A percentile compares a stretch with the other conserved stretches of the same genome.
These are phyloP conservation scores for Portevinia maculata DNA, from an alignment of 2,888 invertebrate genomes.

Conservation along the genomic window DNA sequence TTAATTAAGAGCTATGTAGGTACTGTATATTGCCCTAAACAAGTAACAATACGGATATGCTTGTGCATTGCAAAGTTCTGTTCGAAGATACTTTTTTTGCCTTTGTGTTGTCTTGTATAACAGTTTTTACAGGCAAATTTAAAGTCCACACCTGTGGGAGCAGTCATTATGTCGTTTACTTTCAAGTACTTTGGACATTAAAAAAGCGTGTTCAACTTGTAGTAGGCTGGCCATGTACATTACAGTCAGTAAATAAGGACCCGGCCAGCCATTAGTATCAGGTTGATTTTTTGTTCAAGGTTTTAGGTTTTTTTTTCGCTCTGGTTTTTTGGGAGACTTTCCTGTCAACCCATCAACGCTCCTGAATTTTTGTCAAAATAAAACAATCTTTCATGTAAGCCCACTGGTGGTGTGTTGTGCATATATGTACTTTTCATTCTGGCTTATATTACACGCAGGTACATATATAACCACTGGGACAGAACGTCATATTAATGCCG, in stretches of 20 bases:
- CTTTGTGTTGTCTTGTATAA: slow-evolving; percentile 27
- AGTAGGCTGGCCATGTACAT: slow-evolving; percentile 38
- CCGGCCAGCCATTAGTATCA: slow-evolving; percentile 56
- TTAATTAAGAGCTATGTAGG: slow-evolving; percentile 61
- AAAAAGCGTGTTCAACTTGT: slow-evolving; percentile 47
- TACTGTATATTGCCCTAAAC: slow-evolving; percentile 32
- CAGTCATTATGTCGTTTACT: slow-evolving; percentile 70
- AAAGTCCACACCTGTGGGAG: slow-evolving; percentile 74
- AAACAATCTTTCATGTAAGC: slow-evolving; percentile 50
- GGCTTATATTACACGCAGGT: slow-evolving; percentile 28
- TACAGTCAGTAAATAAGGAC: not conserved
- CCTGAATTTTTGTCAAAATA: slow-evolving; percentile 54
- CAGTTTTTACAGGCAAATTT: slow-evolving; percentile 69
- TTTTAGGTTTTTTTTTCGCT: no score
- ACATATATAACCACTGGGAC: slow-evolving; percentile 53
- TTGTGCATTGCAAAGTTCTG: slow-evolving; percentile 49
- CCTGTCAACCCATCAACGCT: slow-evolving; percentile 9
- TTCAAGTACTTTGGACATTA: slow-evolving; percentile 48
- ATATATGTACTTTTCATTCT: slow-evolving; percentile 28
- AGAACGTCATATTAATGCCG: slow-evolving; percentile 67
- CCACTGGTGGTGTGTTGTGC: slow-evolving; percentile 9
- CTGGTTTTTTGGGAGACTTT: slow-evolving; percentile 48
- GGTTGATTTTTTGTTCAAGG: slow-evolving; percentile 30
- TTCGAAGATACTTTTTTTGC: not conserved
- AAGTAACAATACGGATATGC: slow-evolving; percentile 47